Evolutionary conservation across 2,113 vertebrate genomes (phyloP).

Genomic region (Brachyhypopomus occidentalis): DNA sequence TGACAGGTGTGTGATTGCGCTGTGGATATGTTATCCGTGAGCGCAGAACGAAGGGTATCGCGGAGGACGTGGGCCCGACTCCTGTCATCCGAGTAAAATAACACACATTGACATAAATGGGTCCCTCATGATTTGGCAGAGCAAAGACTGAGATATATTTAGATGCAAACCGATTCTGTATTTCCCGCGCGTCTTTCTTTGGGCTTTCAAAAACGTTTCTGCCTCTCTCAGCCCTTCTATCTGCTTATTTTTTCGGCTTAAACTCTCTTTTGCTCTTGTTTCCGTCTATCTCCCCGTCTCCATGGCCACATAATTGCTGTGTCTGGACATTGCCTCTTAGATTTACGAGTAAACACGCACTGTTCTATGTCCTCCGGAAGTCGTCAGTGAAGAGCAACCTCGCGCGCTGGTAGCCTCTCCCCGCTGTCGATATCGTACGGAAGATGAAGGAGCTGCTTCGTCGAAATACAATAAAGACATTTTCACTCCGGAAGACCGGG

Average conservation of each 20-base stretch:
- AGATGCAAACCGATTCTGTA: slow-evolving; percentile 58
- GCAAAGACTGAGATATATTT: slow-evolving; percentile 69
- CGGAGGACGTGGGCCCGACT: slow-evolving; percentile 56
- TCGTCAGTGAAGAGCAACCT: slow-evolving; percentile 27
- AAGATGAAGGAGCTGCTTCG: slow-evolving; percentile 71
- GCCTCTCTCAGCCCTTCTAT: slow-evolving; percentile 13
- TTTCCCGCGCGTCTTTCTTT: slow-evolving; percentile 27
- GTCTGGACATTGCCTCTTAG: neutral
- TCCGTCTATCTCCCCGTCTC: neutral
- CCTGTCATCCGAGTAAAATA: slow-evolving; percentile 67
- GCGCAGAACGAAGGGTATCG: slow-evolving; percentile 35
- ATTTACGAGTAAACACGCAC: neutral
- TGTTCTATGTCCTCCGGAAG: slow-evolving; percentile 13
- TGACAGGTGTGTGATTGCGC: slow-evolving; percentile 35
- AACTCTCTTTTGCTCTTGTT: neutral
- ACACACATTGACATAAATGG: slow-evolving; percentile 78
- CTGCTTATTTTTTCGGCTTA: slow-evolving; percentile 20
- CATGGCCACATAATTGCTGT: slow-evolving; percentile 34
- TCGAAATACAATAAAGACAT: slow-evolving; percentile 75
- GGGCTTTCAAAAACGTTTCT: slow-evolving; percentile 8
- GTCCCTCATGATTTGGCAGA: slow-evolving; percentile 74
- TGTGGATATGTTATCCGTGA: slow-evolving; percentile 15
- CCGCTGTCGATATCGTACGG: slow-evolving; percentile 65
- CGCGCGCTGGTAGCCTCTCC: slow-evolving; percentile 16
- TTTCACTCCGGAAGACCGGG: slow-evolving; percentile 59